These are phyloP conservation scores for Dicyrtoma fusca DNA, from an alignment of 2,888 invertebrate species.

Conservation along the genomic window DNA sequence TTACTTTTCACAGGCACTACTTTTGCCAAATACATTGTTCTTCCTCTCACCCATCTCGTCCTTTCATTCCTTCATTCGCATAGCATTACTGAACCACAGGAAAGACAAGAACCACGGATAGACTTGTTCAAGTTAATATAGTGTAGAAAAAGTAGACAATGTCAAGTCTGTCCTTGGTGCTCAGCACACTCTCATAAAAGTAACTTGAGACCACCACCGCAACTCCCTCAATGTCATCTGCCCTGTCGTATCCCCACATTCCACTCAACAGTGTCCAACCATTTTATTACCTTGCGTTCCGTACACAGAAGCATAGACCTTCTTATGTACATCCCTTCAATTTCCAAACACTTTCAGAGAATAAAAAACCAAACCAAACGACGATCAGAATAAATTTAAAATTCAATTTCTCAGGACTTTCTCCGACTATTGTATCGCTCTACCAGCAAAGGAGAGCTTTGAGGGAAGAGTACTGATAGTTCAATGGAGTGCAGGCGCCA, in stretches of 20 bases:
- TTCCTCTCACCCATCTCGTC: too few species aligned
- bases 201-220: too few species aligned
- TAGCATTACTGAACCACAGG: background rate
- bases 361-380: background rate
- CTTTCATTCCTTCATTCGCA: background rate
- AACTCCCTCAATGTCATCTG: background rate
- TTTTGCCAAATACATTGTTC: too few species aligned
- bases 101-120: constrained; percentile 16
- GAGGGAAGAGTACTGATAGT: too few species aligned
- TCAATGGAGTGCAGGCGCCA: too few species aligned
- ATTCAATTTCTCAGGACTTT: constrained; percentile 28
- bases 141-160: background rate
- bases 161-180: background rate
- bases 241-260: background rate
- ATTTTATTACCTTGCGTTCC: background rate
- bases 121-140: constrained; percentile 19
- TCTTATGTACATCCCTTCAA: too few species aligned
- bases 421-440: constrained; percentile 7
- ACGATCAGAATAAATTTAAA: constrained; percentile 32
- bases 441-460: too few species aligned
- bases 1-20: background rate
- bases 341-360: too few species aligned
- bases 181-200: too few species aligned
- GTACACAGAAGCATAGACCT: too few species aligned
- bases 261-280: background rate